Base-by-base conservation (phyloP, 1,140 invertebrate species). In the Lanistes nyassanus region DNA sequence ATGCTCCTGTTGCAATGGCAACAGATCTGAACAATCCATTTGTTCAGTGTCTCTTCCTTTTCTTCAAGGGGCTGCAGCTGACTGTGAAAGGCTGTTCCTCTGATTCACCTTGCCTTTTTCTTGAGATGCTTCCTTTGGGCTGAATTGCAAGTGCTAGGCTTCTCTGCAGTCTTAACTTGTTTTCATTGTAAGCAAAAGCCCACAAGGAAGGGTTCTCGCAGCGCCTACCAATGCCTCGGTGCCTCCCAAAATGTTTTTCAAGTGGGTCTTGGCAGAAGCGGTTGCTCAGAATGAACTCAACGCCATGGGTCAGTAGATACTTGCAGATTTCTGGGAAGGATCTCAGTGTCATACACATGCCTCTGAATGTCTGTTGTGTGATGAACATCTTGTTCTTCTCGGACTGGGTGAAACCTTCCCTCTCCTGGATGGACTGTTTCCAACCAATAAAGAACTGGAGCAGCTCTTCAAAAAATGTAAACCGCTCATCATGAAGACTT, bases 321-420 rank as follows among this genome's bases (percentile, higher is more conserved):
- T 68, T 37, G 19, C 29, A 19, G 37, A 7, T 36, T 68, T 68
- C 66, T n/a, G 47, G 37, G 26, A 68, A 42, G 19, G 66, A 42
- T 16, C 47, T 36, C 26, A 53, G 37, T 42, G 66, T 53, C 37
- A 68, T 68, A 42, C 66, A 68, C 47, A 68, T 19, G 21, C 66
- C 47, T 42, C 9, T 51, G 37, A 53, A n/a, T 23, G 37, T 47
- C 39, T 68, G 66, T 19, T 68, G 47, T 39, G 66, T 47, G 23
- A 68, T 47, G 36, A 68, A 68, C 66, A 68, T 68, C 6, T 68
- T 68, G 66, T 42, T 47, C 47, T 68, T 68, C 21, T 68, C 66
- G 2, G 36, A 5, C 47, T 68, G 37, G 36, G 34, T 68, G 36
- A 68, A 68, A 29, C 66, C 66, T 23, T 68, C 37, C 26, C 66